Base-by-base conservation (phyloP, 1,140 invertebrate genomes). In the Aphelinus atriplicis region DNA sequence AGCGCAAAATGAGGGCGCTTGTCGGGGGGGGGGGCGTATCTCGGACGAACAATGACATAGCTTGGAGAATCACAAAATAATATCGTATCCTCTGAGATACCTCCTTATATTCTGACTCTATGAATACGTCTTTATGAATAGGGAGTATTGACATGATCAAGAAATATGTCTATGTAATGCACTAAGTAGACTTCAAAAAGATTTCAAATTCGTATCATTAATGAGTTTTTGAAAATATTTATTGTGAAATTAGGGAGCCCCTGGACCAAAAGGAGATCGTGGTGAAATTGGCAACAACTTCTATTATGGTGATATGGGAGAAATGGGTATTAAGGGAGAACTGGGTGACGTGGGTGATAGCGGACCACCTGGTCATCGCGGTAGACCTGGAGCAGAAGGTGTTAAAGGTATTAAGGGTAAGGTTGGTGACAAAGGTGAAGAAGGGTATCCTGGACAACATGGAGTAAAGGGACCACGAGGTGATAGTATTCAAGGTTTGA, bases 361-460 rank as follows among this genome's bases (percentile, higher is more conserved):
- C 47, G 88, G 88, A 26, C 83, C 81, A 9, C 65, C 9, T 57
- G 91, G 90, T 48, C 78, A 71, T 0, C 78, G 81, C 71, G 90
- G 90, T 47, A 81, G 81, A 79, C 53, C 81, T 26, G 91, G 91
- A 48, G 55, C 74, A 4, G 81, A 84, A 67, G 91, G 91, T 3
- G 4, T 78, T 0, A 85, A 84, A 69, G 92, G 92, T 61, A 2
- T 80, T 1, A 90, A 84, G 77, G 92, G 92, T 64, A 79, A 83
- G 7, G 88, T 80, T 76, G 92, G 92, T 67, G 82, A 83, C 2
- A 84, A 83, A 42, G 87, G 86, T 56, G 82, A 80, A 45, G 77
- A 73, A 2, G 87, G 87, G 55, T 62, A 81, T 1, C 61, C 80
- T 55, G 87, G 87, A 43, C 79, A 84, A 71, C 77, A 84, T 81